Evolutionary conservation across 2,888 invertebrate species (phyloP).

Genomic region (Thera britannica): DNA sequence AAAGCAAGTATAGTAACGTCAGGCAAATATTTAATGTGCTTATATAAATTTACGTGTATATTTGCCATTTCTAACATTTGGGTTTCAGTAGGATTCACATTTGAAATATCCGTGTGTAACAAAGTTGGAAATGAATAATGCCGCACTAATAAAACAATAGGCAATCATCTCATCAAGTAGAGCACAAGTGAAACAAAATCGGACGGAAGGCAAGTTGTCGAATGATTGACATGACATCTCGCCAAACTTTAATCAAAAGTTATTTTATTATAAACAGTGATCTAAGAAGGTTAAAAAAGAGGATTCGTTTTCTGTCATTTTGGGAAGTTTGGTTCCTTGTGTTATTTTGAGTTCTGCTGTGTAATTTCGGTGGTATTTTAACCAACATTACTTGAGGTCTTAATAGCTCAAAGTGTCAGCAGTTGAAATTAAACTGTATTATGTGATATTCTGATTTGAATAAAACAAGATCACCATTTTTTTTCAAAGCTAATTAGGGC

Average conservation of each 20-base stretch:
- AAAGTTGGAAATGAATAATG: slow-evolving; percentile 18
- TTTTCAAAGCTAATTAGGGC: too few species aligned
- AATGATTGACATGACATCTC: slow-evolving; percentile 69
- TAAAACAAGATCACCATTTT: too few species aligned
- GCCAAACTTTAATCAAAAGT: slow-evolving; percentile 29
- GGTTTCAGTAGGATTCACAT: background rate
- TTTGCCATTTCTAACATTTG: slow-evolving; percentile 1
- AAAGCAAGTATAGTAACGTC: slow-evolving; percentile 4
- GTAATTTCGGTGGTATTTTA: too few species aligned
- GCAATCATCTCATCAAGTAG: slow-evolving; percentile 23
- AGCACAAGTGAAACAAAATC: slow-evolving; percentile 39
- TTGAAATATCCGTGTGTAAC: background rate
- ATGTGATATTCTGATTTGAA: too few species aligned
- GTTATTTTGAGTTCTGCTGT: too few species aligned
- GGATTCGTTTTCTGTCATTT: too few species aligned
- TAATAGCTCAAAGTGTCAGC: too few species aligned
- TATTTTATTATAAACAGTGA: background rate
- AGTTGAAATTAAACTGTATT: too few species aligned
- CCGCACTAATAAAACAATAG: slow-evolving; percentile 32
- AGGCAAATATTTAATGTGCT: slow-evolving; percentile 13
- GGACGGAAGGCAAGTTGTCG: slow-evolving; percentile 45
- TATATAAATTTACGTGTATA: slow-evolving; percentile 6
- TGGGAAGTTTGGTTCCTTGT: too few species aligned
- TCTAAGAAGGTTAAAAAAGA: too few species aligned
- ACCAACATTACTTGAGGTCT: too few species aligned